Evolutionary conservation across 2,113 vertebrate species (phyloP).

Genomic region (human (Homo sapiens)): DNA sequence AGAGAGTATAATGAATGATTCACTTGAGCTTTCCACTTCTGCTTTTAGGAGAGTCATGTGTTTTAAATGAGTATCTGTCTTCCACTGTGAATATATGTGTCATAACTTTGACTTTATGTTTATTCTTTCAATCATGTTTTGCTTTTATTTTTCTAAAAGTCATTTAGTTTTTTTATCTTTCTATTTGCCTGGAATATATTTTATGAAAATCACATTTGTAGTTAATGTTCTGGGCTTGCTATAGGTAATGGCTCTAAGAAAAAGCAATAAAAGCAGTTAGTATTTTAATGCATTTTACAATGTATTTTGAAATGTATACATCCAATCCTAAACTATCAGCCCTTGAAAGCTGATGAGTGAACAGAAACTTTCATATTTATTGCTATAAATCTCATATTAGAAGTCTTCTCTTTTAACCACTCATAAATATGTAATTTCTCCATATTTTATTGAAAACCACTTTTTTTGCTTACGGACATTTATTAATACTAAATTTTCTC

Average conservation of each 20-base stretch:
- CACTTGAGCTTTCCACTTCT: not conserved
- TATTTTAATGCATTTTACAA: conserved; percentile 72
- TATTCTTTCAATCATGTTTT: not conserved
- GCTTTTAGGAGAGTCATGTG: not conserved
- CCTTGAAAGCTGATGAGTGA: conserved; percentile 50
- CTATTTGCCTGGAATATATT: not conserved
- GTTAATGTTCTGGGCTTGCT: not conserved
- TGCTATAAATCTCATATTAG: conserved; percentile 60
- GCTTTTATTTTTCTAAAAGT: conserved; percentile 31
- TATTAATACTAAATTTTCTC: conserved; percentile 54
- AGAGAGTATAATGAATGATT: not conserved
- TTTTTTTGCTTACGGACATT: conserved; percentile 16
- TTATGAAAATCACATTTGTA: conserved; percentile 12
- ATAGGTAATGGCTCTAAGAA: not conserved
- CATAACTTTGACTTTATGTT: not conserved
- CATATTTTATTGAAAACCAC: conserved; percentile 49
- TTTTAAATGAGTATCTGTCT: conserved; percentile 16
- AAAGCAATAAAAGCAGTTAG: not conserved
- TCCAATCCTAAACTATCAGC: conserved; percentile 43
- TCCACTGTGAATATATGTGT: not conserved
- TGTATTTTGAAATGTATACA: conserved; percentile 58
- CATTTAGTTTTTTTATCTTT: not conserved
- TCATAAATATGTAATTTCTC: not conserved
- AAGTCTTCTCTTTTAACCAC: conserved; percentile 48
- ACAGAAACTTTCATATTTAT: conserved; percentile 32